Conservation (phyloP, 2,113 vertebrate species). For the Salvelinus alpinus region DNA sequence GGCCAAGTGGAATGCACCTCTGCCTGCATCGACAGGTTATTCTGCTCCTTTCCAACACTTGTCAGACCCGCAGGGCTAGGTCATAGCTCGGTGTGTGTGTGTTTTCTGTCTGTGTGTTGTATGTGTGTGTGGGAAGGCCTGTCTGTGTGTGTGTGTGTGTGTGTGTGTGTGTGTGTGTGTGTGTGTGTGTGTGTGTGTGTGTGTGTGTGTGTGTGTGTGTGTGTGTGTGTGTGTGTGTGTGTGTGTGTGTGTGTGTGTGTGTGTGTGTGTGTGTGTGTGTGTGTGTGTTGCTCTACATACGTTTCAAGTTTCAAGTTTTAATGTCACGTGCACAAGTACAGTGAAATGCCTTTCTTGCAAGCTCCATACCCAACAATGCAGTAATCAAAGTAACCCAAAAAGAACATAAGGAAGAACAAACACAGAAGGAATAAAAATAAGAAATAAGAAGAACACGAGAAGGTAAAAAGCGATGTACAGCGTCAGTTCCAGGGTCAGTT, state of each 20-base stretch:
- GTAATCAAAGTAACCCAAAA: too few species aligned
- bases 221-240: background rate
- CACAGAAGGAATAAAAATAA: too few species aligned
- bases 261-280: background rate
- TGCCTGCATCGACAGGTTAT: constrained; percentile 68
- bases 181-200: too few species aligned
- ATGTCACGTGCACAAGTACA: too few species aligned
- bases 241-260: background rate
- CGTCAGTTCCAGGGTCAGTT: too few species aligned
- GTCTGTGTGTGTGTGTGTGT: constrained; percentile 11
- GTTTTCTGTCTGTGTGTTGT: constrained; percentile 5
- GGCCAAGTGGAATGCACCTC: constrained; percentile 58
- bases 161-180: background rate
- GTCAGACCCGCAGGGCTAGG: constrained; percentile 62
- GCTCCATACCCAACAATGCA: too few species aligned
- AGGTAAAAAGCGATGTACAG: too few species aligned
- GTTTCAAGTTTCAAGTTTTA: too few species aligned
- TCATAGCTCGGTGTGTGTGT: constrained; percentile 33
- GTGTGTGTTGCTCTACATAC: too few species aligned
- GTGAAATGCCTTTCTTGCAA: too few species aligned
- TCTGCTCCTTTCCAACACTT: constrained; percentile 50
- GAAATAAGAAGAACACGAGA: too few species aligned
- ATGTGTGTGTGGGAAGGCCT: background rate
- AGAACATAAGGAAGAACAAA: too few species aligned
- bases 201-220: background rate